phyloP scores from a whole-genome alignment of 2,113 vertebrate species.

The Uria lomvia region DNA sequence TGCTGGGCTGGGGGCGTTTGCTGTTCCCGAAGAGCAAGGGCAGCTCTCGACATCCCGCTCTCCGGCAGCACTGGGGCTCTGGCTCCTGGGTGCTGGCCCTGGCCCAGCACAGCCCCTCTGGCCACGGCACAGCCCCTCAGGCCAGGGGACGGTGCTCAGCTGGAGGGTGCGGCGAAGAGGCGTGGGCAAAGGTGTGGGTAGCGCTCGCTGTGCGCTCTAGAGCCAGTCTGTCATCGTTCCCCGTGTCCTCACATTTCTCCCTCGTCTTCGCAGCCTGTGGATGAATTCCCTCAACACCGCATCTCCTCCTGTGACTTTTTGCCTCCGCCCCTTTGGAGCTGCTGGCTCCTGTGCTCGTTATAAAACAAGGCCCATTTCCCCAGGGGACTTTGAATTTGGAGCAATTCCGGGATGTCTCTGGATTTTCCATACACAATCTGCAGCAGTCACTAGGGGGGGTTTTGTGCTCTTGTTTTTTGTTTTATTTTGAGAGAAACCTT shows the following conservation, averaged over 20 bases:
- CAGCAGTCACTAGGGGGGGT: background rate
- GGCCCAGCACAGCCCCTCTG: rapidly evolving
- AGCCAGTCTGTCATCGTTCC: background rate
- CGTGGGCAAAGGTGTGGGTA: rapidly evolving
- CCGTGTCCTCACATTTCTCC: rapidly evolving
- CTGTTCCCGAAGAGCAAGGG: background rate
- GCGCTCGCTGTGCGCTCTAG: rapidly evolving
- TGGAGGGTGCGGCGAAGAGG: rapidly evolving
- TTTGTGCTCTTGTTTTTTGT: background rate
- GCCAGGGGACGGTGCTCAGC: background rate
- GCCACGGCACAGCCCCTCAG: background rate
- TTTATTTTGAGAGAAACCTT: conserved; percentile 38
- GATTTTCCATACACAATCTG: background rate
- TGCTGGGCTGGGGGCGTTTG: background rate
- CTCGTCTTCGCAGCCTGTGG: rapidly evolving
- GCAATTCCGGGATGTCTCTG: background rate
- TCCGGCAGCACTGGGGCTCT: background rate
- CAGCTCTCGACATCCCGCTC: background rate
- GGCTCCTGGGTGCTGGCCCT: rapidly evolving
- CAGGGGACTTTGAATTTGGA: background rate
- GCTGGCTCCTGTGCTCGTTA: background rate
- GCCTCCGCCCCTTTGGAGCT: background rate
- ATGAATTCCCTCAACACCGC: background rate
- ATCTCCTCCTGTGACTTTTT: background rate
- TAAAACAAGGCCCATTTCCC: background rate